These are phyloP conservation scores for Diadumene lineata DNA, from an alignment of 92 coral and sea anemone genomes.

Conservation along the genomic window DNA sequence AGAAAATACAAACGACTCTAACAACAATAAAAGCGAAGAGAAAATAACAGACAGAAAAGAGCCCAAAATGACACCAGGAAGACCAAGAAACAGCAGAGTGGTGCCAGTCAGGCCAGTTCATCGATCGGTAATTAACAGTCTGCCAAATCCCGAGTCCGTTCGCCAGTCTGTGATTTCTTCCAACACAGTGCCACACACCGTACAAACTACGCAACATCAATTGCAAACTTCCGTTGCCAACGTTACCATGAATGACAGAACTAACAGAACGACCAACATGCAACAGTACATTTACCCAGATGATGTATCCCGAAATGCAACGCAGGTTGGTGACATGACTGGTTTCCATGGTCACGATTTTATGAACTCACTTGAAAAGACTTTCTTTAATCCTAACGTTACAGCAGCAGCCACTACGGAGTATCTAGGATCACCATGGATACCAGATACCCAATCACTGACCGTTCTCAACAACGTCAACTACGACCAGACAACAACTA, in stretches of 20 bases:
- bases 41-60: constrained; percentile 1
- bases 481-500: constrained; percentile 42
- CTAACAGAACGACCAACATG: constrained; percentile 7
- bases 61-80: not conserved
- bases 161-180: constrained; percentile 25
- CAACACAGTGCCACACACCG: not conserved
- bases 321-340: constrained; percentile 40
- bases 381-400: constrained; percentile 38
- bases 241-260: constrained; percentile 12
- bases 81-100: not conserved
- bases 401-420: constrained; percentile 43
- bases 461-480: constrained; percentile 61
- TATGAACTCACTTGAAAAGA: constrained; percentile 58
- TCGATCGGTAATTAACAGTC: constrained; percentile 2
- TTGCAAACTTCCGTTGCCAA: constrained; percentile 31
- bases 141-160: constrained; percentile 21
- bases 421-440: constrained; percentile 60
- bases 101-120: not conserved
- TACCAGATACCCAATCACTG: constrained; percentile 58
- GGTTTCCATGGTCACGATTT: constrained; percentile 55
- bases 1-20: constrained; percentile 12
- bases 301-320: constrained; percentile 29
- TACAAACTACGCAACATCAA: constrained; percentile 11
- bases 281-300: constrained; percentile 32
- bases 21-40: constrained; percentile 17